These are phyloP conservation scores for Chymomyza amoena DNA, from an alignment of 2,888 invertebrate genomes.

Conservation along the genomic window DNA sequence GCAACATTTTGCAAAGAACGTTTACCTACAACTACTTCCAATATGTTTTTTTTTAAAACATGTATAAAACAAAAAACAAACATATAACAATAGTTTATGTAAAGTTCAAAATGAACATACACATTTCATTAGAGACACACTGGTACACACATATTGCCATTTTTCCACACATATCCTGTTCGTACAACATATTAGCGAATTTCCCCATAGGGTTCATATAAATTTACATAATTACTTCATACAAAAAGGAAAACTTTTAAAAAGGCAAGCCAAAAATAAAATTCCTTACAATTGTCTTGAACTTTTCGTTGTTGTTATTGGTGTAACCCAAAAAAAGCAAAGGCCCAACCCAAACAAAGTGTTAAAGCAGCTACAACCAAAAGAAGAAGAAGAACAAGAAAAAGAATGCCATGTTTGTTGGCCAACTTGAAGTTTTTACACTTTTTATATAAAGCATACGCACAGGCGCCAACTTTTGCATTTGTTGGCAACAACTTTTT, in stretches of 20 bases:
- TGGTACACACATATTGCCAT: background rate
- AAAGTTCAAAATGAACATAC: too few species aligned
- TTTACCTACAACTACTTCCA: too few species aligned
- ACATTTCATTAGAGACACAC: too few species aligned
- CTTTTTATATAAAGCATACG: slow-evolving; percentile 25
- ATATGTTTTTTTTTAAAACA: too few species aligned
- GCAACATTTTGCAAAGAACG: too few species aligned
- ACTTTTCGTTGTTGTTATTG: background rate
- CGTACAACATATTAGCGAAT: background rate
- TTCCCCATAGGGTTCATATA: background rate
- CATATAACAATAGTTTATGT: too few species aligned
- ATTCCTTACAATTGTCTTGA: background rate
- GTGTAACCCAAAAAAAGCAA: background rate
- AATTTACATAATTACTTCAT: background rate
- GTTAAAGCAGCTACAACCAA: background rate
- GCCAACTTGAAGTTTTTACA: slow-evolving; percentile 24
- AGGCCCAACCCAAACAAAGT: slow-evolving; percentile 3
- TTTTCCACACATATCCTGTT: background rate
- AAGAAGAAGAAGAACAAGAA: slow-evolving; percentile 16
- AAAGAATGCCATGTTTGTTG: background rate
- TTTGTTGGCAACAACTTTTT: slow-evolving; percentile 24
- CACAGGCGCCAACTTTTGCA: slow-evolving; percentile 47
- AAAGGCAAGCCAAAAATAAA: background rate
- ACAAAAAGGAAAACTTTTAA: background rate
- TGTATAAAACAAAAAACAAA: too few species aligned